A percentile compares a stretch with the other conserved stretches of the same genome.
These are phyloP conservation scores for Psittacula cyanocephala DNA, from an alignment of 2,113 vertebrate genomes.

Conservation along the genomic window DNA sequence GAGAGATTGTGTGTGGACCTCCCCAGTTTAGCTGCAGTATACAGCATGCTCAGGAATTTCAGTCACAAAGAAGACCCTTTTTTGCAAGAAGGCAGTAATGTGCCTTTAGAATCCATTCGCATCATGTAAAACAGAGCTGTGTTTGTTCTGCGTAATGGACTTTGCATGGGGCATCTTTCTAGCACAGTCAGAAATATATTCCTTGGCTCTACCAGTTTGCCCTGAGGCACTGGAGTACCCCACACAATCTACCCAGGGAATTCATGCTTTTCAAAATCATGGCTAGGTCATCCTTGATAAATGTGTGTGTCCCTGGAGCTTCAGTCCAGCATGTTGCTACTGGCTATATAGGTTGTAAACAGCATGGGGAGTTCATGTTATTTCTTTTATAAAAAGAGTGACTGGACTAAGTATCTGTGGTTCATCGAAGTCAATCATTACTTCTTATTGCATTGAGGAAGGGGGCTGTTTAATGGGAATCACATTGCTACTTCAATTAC, in stretches of 20 bases:
- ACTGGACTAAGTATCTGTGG: background rate
- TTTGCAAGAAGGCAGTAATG: slow-evolving; percentile 20
- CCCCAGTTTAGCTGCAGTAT: slow-evolving; percentile 32
- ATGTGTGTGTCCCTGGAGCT: background rate
- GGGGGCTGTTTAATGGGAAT: background rate
- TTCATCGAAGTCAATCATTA: background rate
- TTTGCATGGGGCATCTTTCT: slow-evolving; percentile 49
- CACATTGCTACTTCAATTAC: background rate
- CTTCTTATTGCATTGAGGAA: background rate
- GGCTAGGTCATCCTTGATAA: background rate
- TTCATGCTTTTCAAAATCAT: background rate
- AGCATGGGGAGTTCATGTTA: background rate
- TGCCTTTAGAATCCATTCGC: background rate
- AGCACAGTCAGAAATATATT: slow-evolving; percentile 49
- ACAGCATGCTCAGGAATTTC: slow-evolving; percentile 34
- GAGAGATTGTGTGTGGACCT: slow-evolving; percentile 31
- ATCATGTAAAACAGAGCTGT: slow-evolving; percentile 45
- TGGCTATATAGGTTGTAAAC: background rate
- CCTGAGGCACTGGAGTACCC: background rate
- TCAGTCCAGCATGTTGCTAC: background rate
- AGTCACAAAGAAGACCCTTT: slow-evolving; percentile 54
- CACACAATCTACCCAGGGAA: background rate
- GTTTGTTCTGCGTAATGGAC: slow-evolving; percentile 50
- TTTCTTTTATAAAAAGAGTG: background rate
- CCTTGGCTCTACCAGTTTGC: slow-evolving; percentile 30